Evolutionary conservation across 1,140 invertebrate species (phyloP).

Genomic region (Monochamus saltuarius): DNA sequence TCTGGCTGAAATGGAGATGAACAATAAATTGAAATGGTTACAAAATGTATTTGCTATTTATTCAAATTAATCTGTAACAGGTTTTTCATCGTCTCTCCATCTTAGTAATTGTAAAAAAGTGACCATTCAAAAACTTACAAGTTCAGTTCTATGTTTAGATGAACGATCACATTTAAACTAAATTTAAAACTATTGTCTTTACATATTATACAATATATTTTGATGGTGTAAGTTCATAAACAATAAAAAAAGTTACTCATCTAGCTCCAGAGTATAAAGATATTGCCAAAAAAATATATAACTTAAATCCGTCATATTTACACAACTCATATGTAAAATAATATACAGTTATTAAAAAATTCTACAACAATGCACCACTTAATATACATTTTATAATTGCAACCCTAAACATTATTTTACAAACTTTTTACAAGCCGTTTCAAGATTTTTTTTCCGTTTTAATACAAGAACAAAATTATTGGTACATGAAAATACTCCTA

Average conservation of each 20-base stretch:
- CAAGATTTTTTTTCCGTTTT: too few relatives aligned
- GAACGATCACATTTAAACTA: slow-evolving; percentile 15
- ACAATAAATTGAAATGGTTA: neutral
- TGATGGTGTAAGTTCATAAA: slow-evolving; percentile 4
- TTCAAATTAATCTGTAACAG: slow-evolving; percentile 11
- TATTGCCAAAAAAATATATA: slow-evolving; percentile 19
- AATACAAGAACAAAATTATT: too few relatives aligned
- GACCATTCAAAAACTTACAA: slow-evolving; percentile 10
- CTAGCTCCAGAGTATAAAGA: neutral
- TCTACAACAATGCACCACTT: slow-evolving; percentile 12
- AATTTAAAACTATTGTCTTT: slow-evolving; percentile 22
- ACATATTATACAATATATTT: slow-evolving; percentile 20
- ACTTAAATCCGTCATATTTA: slow-evolving; percentile 4
- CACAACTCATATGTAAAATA: slow-evolving; percentile 10
- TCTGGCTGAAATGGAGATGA: too few relatives aligned
- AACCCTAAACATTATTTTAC: slow-evolving; percentile 6
- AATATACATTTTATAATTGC: slow-evolving; percentile 1
- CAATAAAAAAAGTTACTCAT: slow-evolving; percentile 6
- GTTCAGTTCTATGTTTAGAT: slow-evolving; percentile 17
- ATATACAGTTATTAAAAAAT: slow-evolving; percentile 17
- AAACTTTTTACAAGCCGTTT: neutral
- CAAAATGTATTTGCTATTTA: slow-evolving; percentile 21
- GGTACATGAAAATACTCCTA: too few relatives aligned
- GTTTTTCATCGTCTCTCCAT: slow-evolving; percentile 12
- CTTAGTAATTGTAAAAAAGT: slow-evolving; percentile 16